These are phyloP conservation scores for Tetramorium bicarinatum DNA, from an alignment of 2,888 invertebrate genomes.

Conservation along the genomic window DNA sequence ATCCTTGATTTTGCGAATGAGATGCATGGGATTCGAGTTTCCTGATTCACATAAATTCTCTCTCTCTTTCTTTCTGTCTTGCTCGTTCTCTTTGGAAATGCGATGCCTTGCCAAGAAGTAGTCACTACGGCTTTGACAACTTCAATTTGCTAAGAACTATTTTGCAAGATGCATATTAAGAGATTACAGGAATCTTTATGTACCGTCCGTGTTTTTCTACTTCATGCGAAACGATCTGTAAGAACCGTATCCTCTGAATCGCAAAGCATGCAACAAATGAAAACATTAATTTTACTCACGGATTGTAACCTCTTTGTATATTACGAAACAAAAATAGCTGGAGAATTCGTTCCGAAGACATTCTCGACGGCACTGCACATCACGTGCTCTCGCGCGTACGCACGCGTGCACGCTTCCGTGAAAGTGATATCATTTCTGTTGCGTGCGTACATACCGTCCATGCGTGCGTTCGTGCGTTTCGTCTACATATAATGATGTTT, in stretches of 20 bases:
- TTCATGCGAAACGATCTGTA: neutral
- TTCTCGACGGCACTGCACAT: neutral
- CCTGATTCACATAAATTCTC: neutral
- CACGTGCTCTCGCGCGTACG: neutral
- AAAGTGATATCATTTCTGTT: neutral
- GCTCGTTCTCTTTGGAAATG: neutral
- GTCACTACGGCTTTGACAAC: neutral
- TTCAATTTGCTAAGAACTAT: conserved; percentile 5
- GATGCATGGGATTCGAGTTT: neutral
- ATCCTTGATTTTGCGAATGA: neutral
- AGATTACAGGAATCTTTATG: neutral
- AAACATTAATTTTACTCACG: neutral
- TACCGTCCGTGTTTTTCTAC: neutral
- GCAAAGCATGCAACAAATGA: neutral
- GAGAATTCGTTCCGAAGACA: neutral
- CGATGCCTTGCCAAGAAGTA: neutral
- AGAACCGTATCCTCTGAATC: neutral
- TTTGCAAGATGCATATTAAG: neutral
- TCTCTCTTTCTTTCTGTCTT: neutral
- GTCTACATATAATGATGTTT: conserved; percentile 1
- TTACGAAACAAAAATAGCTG: neutral
- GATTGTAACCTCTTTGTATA: neutral
- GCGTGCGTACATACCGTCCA: neutral
- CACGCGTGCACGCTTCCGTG: neutral
- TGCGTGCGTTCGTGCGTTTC: neutral